A percentile compares a stretch with the other conserved stretches of the same genome.
Evolutionary conservation across 2,113 vertebrate genomes (phyloP).

Genomic region (Cyphomyrus discorhynchus): DNA sequence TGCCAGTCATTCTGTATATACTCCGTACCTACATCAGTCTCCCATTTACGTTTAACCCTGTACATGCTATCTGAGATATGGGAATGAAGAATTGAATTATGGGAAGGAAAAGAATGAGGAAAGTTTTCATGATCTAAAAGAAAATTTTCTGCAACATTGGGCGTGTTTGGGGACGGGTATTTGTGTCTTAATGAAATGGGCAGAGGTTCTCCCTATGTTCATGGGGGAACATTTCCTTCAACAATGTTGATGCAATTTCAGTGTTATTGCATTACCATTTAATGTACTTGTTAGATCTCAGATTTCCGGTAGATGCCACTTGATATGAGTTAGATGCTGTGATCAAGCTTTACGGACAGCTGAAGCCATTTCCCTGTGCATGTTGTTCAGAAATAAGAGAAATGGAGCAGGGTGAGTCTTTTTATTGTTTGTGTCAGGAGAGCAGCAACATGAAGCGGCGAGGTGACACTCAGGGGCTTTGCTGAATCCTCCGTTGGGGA

Average conservation of each 20-base stretch:
- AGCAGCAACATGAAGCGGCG: not conserved
- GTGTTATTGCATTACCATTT: not conserved
- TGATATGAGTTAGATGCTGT: not conserved
- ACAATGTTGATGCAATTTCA: not conserved
- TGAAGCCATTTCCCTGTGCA: not conserved
- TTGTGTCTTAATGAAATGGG: not conserved
- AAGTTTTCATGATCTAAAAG: not conserved
- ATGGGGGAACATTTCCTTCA: not conserved
- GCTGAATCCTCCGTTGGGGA: conserved; percentile 22
- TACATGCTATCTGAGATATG: not conserved
- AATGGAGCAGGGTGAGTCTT: not conserved
- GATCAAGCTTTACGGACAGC: conserved; percentile 41
- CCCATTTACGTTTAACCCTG: not conserved
- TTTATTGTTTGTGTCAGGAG: not conserved
- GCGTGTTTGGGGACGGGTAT: not conserved
- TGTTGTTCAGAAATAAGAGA: not conserved
- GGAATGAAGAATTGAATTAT: not conserved
- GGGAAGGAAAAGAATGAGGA: not conserved
- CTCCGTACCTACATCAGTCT: not conserved
- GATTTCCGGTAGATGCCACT: not conserved
- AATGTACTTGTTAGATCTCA: not conserved
- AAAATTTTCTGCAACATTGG: not conserved
- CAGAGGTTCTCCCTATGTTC: not conserved
- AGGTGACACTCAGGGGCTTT: conserved; percentile 11
- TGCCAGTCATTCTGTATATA: not conserved